phyloP scores from a whole-genome alignment of 2,113 vertebrate genomes.

The Lampris incognitus region DNA sequence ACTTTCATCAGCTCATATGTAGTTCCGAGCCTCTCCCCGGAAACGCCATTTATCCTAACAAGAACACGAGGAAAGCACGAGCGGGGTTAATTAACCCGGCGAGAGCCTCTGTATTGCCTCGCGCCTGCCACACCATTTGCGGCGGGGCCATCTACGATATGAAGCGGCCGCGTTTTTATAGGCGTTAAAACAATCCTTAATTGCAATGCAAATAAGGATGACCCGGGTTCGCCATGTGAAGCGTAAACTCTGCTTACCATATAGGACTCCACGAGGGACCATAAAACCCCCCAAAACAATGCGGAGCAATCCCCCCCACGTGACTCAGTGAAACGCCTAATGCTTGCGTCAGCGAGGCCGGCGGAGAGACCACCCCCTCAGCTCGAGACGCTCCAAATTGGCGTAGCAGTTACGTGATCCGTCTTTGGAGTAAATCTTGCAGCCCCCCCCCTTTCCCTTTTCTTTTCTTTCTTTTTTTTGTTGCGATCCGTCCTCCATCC shows the following conservation, averaged over 20 bases:
- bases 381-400: constrained; percentile 41
- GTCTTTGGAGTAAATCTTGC: constrained; percentile 53
- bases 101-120: not conserved
- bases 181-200: constrained; percentile 47
- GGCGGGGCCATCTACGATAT: constrained; percentile 12
- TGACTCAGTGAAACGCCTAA: constrained; percentile 33
- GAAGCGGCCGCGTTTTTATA: constrained; percentile 29
- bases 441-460: constrained; percentile 15
- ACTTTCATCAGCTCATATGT: constrained; percentile 43
- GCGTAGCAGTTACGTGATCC: constrained; percentile 64
- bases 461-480: constrained; percentile 17
- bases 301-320: constrained; percentile 24
- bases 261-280: constrained; percentile 18
- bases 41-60: constrained; percentile 39
- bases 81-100: constrained; percentile 59
- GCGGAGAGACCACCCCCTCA: constrained; percentile 15
- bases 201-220: constrained; percentile 67
- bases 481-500: constrained; percentile 47
- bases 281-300: constrained; percentile 7
- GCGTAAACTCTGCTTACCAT: constrained; percentile 26
- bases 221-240: constrained; percentile 55
- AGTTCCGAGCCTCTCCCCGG: constrained; percentile 24
- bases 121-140: constrained; percentile 28
- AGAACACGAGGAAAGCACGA: constrained; percentile 43
- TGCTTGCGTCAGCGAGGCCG: constrained; percentile 47